phyloP scores from a whole-genome alignment of 2,888 invertebrate species.

The Drosophila gaucha region DNA sequence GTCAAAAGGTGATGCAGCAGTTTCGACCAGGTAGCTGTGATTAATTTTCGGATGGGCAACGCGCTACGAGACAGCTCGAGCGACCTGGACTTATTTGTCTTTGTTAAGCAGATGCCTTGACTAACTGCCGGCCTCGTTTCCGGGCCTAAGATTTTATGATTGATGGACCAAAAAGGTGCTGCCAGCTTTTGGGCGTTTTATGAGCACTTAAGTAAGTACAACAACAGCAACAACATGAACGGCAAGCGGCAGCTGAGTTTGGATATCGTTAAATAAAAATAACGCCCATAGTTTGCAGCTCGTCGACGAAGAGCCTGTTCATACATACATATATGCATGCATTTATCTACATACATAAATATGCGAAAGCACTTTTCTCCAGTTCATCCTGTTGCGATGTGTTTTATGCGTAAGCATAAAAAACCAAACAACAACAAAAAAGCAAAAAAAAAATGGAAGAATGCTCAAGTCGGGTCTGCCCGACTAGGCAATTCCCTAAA shows the following conservation, averaged over 20 bases:
- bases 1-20: conserved; percentile 52
- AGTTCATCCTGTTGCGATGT: conserved; percentile 21
- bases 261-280: conserved; percentile 65
- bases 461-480: too few species aligned
- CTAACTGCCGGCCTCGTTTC: conserved; percentile 14
- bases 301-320: conserved; percentile 18
- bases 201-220: conserved; percentile 47
- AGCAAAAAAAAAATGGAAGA: not conserved
- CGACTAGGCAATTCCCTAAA: too few species aligned
- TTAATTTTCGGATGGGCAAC: conserved; percentile 57
- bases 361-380: conserved; percentile 25
- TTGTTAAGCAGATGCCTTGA: conserved; percentile 47
- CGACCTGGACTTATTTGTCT: conserved; percentile 64
- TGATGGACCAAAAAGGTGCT: conserved; percentile 57
- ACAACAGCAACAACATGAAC: not conserved
- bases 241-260: conserved; percentile 48
- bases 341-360: conserved; percentile 16
- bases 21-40: conserved; percentile 49
- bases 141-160: conserved; percentile 48
- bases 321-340: conserved; percentile 11
- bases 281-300: conserved; percentile 65
- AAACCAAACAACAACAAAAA: conserved; percentile 2
- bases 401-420: conserved; percentile 65
- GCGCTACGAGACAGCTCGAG: conserved; percentile 53
- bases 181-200: conserved; percentile 69